A percentile compares a stretch with the other conserved stretches of the same genome.
These are phyloP conservation scores for Peromyscus californicus DNA, from an alignment of 2,113 vertebrate genomes.

Conservation along the genomic window DNA sequence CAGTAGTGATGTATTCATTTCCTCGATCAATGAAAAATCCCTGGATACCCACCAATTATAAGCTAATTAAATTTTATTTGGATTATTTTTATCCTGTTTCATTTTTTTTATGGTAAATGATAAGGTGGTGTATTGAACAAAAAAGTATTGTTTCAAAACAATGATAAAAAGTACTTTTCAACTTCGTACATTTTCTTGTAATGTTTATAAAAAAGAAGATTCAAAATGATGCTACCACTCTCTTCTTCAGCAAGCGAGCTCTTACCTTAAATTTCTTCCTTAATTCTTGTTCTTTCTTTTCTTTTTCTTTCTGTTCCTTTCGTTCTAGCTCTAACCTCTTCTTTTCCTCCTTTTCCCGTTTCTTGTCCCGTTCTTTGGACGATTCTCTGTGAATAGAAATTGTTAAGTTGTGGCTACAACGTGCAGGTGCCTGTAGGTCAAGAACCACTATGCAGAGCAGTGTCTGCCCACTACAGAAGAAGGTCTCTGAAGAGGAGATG, in stretches of 20 bases:
- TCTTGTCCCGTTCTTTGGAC: conserved; percentile 88
- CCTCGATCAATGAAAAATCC: neutral
- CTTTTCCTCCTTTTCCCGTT: conserved; percentile 91
- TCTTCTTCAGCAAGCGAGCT: neutral
- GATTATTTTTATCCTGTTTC: conserved; percentile 27
- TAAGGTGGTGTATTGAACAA: neutral
- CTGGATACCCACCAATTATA: neutral
- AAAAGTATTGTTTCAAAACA: conserved; percentile 27
- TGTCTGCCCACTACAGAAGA: neutral
- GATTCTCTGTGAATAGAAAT: conserved; percentile 83
- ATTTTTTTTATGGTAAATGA: conserved; percentile 36
- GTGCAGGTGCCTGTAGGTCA: neutral
- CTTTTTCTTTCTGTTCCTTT: conserved; percentile 94
- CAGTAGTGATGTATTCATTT: neutral
- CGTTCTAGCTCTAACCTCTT: conserved; percentile 90
- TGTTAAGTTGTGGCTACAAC: neutral
- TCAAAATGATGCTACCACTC: neutral
- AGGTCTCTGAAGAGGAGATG: neutral
- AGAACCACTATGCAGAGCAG: neutral
- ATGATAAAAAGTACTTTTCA: neutral
- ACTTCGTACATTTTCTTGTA: neutral
- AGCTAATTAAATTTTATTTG: neutral
- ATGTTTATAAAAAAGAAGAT: neutral
- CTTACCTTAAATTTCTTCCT: conserved; percentile 97
- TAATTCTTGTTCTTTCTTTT: conserved; percentile 95